Evolutionary conservation across 2,113 vertebrate genomes (phyloP).

Genomic region (Gymnobelideus leadbeateri): DNA sequence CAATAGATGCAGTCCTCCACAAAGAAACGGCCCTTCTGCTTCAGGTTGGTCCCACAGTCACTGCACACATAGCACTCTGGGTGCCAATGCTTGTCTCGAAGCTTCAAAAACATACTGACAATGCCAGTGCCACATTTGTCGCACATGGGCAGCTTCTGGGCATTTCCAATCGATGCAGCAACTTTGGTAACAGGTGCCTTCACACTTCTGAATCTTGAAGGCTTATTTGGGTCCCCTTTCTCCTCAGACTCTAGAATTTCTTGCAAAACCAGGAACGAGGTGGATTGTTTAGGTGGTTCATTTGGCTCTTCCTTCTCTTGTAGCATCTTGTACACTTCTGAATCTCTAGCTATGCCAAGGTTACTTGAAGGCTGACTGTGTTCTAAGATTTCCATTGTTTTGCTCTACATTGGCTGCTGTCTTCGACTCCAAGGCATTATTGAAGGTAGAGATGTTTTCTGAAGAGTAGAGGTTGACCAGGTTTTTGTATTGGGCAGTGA

Average conservation of each 20-base stretch:
- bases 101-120: conserved; percentile 93
- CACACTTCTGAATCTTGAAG: conserved; percentile 96
- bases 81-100: conserved; percentile 93
- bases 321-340: conserved; percentile 98
- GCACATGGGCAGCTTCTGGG: conserved; percentile 92
- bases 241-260: conserved; percentile 96
- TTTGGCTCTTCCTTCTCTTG: conserved; percentile 95
- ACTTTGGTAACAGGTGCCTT: conserved; percentile 94
- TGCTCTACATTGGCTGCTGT: conserved; percentile 81
- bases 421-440: conserved; percentile 90
- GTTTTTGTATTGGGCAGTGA: conserved; percentile 97
- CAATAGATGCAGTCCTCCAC: conserved; percentile 96
- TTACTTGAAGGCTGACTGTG: conserved; percentile 72
- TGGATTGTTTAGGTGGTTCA: conserved; percentile 94
- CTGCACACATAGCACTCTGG: conserved; percentile 95
- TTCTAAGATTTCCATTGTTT: conserved; percentile 84
- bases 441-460: conserved; percentile 95
- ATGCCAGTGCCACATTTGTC: conserved; percentile 96
- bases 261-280: conserved; percentile 95
- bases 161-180: conserved; percentile 90
- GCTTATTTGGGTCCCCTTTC: conserved; percentile 92
- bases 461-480: conserved; percentile 95
- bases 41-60: conserved; percentile 93
- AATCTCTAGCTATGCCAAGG: conserved; percentile 85
- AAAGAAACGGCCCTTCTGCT: conserved; percentile 98